Conservation (phyloP, 2,797 vertebrate genomes). For the Gymnodraco acuticeps region DNA sequence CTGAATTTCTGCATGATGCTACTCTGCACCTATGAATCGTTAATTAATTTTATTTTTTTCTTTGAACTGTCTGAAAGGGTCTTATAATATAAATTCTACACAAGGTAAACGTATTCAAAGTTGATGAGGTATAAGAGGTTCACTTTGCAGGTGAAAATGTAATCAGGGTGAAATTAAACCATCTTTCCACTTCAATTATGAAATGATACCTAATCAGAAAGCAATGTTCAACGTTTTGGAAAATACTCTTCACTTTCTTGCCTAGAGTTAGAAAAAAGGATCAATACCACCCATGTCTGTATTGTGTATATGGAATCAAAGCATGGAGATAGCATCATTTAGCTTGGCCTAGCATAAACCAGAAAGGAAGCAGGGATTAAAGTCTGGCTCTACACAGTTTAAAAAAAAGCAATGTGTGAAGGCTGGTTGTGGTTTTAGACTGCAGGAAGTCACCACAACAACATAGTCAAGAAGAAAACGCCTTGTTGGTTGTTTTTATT, state of each 20-base stretch:
- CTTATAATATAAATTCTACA: neutral
- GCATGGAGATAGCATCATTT: no score
- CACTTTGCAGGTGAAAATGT: neutral
- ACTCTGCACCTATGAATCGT: constrained; percentile 6
- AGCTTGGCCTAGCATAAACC: neutral
- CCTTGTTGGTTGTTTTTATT: no score
- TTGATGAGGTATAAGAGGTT: neutral
- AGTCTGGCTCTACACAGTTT: neutral
- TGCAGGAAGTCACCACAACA: neutral
- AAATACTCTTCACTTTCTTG: neutral
- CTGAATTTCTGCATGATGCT: neutral
- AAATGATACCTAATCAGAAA: neutral
- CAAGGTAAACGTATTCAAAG: neutral
- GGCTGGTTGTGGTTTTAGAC: neutral
- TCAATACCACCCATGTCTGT: neutral
- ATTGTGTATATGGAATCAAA: neutral
- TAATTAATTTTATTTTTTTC: neutral
- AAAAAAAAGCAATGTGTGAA: neutral
- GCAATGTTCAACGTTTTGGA: neutral
- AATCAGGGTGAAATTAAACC: neutral
- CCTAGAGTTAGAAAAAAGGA: neutral
- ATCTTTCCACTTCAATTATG: neutral
- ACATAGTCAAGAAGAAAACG: neutral
- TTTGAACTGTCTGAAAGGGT: neutral
- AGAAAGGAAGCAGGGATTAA: neutral